Percentiles rank a stretch among this genome's conserved stretches.
These are phyloP conservation scores for Naso thynnoides DNA, from an alignment of 2,797 vertebrate species.

Conservation along the genomic window DNA sequence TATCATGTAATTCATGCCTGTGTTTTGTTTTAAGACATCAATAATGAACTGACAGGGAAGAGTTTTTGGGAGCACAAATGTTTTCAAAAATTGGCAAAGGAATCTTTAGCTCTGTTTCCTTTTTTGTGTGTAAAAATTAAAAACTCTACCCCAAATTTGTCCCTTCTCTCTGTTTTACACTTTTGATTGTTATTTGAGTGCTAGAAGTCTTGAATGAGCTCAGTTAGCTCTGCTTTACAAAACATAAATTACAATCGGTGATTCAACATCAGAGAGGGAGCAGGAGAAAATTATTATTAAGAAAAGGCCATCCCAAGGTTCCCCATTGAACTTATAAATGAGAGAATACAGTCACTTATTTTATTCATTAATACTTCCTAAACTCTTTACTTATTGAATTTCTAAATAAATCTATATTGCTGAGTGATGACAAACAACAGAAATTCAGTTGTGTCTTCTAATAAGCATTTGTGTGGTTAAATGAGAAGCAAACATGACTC, in stretches of 20 bases:
- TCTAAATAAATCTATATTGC: neutral
- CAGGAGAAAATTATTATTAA: neutral
- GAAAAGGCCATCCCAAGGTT: neutral
- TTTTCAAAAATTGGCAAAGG: neutral
- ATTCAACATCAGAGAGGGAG: no score
- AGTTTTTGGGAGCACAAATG: neutral
- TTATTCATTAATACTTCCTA: neutral
- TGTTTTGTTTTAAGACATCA: neutral
- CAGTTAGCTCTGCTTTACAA: neutral
- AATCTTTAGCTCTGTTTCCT: neutral
- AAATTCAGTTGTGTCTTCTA: neutral
- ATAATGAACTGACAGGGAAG: neutral
- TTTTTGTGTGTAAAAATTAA: constrained; percentile 38
- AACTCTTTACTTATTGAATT: neutral
- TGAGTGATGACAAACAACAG: neutral
- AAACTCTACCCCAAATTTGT: neutral
- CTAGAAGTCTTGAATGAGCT: neutral
- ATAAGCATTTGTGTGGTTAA: constrained; percentile 1
- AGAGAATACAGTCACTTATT: neutral
- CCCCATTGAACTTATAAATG: neutral
- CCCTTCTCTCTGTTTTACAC: neutral
- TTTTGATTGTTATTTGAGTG: neutral
- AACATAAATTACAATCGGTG: neutral
- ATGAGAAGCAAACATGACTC: constrained; percentile 11
- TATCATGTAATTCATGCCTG: neutral